Conservation (phyloP, 2,113 vertebrate genomes). For the Anhinga anhinga region DNA sequence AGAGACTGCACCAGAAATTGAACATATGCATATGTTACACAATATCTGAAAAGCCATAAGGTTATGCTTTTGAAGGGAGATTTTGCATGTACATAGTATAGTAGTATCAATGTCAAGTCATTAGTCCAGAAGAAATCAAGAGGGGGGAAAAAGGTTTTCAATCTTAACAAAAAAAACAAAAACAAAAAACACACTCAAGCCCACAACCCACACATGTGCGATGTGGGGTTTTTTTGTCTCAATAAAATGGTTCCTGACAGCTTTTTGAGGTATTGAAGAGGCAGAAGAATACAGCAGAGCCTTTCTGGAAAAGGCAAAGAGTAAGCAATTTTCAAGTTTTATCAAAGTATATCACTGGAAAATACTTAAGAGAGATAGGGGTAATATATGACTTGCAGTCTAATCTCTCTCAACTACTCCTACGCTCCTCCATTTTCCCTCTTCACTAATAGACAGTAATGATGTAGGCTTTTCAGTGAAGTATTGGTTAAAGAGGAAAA, state of each 20-base stretch:
- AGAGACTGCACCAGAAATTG: background rate
- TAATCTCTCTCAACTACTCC: background rate
- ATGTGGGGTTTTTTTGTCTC: background rate
- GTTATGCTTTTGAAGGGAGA: background rate
- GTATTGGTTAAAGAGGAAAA: conserved; percentile 23
- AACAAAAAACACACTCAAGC: background rate
- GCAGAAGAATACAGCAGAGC: background rate
- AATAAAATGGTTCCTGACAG: background rate
- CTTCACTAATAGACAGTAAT: conserved; percentile 11
- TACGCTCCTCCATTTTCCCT: background rate
- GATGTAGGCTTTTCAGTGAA: conserved; percentile 43
- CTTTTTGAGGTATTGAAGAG: background rate
- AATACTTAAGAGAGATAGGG: background rate
- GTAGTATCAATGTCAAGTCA: background rate
- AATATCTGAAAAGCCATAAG: background rate
- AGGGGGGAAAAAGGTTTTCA: fast-evolving
- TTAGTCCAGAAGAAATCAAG: background rate
- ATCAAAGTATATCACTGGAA: background rate
- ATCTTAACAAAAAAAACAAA: background rate
- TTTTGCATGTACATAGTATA: background rate
- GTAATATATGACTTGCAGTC: background rate
- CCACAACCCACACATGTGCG: fast-evolving
- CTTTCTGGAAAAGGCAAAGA: background rate
- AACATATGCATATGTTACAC: background rate
- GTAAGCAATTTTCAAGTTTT: background rate